Evolutionary conservation across 2,888 invertebrate species (phyloP).

Genomic region (Harpagoxenus sublaevis): DNA sequence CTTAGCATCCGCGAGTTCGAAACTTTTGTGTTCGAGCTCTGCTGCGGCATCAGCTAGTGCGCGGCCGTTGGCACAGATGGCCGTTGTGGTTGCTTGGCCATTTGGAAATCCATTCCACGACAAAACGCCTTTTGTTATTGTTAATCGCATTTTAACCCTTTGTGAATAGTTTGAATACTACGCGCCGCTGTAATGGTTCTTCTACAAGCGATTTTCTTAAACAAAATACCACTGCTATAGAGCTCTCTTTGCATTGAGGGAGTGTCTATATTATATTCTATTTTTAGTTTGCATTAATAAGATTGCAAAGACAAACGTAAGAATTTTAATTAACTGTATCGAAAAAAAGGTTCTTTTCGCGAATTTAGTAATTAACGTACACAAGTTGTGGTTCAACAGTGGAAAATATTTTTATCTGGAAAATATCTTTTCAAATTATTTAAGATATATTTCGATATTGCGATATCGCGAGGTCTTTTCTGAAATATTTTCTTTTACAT

Average conservation of each 20-base stretch:
- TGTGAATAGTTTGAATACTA: too few species aligned
- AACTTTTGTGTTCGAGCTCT: background rate
- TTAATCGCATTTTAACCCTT: background rate
- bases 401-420: too few species aligned
- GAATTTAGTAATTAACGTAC: too few species aligned
- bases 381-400: too few species aligned
- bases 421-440: too few species aligned
- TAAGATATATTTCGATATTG: too few species aligned
- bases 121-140: background rate
- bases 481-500: background rate
- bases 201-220: background rate
- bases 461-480: too few species aligned
- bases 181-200: background rate
- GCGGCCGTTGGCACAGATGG: conserved; percentile 57
- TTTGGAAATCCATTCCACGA: background rate
- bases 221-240: background rate
- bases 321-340: too few species aligned
- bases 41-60: conserved; percentile 45
- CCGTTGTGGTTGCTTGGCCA: conserved; percentile 22
- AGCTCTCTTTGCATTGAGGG: too few species aligned
- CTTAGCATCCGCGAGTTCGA: conserved; percentile 2
- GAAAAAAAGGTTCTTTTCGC: too few species aligned
- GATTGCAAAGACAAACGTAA: too few species aligned
- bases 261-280: background rate
- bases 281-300: too few species aligned